A percentile compares a stretch with the other conserved stretches of the same genome.
Evolutionary conservation across 2,888 invertebrate species (phyloP).

Genomic region (Limnephilus lunatus): DNA sequence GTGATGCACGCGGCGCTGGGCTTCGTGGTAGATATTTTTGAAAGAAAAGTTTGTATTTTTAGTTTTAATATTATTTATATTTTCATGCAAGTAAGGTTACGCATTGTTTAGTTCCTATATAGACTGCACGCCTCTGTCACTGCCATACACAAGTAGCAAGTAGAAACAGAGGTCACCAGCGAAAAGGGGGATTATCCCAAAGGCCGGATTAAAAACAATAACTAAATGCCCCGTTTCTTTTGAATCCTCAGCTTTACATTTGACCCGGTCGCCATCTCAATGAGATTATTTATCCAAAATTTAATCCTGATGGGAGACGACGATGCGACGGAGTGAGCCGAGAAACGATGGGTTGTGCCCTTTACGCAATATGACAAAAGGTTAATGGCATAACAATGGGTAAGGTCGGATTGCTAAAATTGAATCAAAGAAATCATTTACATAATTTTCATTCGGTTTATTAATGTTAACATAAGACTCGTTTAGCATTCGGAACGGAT

Average conservation of each 20-base stretch:
- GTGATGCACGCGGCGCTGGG: no score
- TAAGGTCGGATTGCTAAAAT: constrained; percentile 8
- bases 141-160: not conserved
- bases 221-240: not conserved
- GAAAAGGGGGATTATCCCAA: not conserved
- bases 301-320: not conserved
- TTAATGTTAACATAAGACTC: constrained; percentile 9
- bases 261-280: not conserved
- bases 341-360: not conserved
- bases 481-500: not conserved
- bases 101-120: no score
- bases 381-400: constrained; percentile 11
- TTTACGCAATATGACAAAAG: constrained; percentile 5
- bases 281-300: not conserved
- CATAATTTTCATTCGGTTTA: constrained; percentile 24
- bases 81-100: no score
- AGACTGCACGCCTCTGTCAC: no score
- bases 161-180: not conserved
- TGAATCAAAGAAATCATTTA: constrained; percentile 34
- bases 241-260: not conserved
- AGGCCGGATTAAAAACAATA: not conserved
- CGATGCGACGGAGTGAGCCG: not conserved
- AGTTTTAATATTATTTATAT: no score
- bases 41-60: no score
- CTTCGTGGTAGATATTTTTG: no score